Percentiles rank a stretch among this genome's conserved stretches.
These are phyloP conservation scores for Polyommatus iphigenia DNA, from an alignment of 2,888 invertebrate species.

Conservation along the genomic window DNA sequence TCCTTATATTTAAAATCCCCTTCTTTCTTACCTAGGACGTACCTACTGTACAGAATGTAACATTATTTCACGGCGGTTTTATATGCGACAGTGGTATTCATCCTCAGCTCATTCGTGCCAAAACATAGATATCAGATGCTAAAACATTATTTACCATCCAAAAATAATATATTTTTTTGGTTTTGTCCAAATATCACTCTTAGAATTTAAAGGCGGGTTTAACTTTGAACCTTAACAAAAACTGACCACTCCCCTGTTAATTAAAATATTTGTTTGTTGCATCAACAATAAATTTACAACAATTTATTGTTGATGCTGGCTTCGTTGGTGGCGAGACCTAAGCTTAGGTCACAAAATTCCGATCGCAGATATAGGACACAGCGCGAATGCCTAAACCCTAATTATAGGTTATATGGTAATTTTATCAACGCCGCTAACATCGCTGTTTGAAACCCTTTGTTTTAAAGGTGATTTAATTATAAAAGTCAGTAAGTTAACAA, in stretches of 20 bases:
- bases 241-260: slow-evolving; percentile 39
- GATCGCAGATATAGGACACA: slow-evolving; percentile 24
- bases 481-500: no score
- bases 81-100: no score
- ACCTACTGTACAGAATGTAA: no score
- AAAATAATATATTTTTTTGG: no score
- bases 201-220: neutral
- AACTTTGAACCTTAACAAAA: slow-evolving; percentile 30
- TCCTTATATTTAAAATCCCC: no score
- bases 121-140: no score
- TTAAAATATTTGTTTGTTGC: slow-evolving; percentile 44
- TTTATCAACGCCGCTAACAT: slow-evolving; percentile 16
- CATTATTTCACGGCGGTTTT: no score
- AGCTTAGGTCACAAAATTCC: slow-evolving; percentile 34
- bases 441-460: slow-evolving; percentile 31
- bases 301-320: slow-evolving; percentile 43
- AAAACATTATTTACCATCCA: no score
- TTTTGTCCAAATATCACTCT: neutral
- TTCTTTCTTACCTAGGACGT: no score
- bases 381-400: slow-evolving; percentile 26
- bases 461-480: slow-evolving; percentile 5
- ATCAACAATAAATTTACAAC: slow-evolving; percentile 44
- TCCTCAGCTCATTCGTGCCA: no score
- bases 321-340: slow-evolving; percentile 41
- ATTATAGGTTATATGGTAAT: slow-evolving; percentile 23